These are phyloP conservation scores for Struthidea cinerea DNA, from an alignment of 2,113 vertebrate genomes.

Conservation along the genomic window DNA sequence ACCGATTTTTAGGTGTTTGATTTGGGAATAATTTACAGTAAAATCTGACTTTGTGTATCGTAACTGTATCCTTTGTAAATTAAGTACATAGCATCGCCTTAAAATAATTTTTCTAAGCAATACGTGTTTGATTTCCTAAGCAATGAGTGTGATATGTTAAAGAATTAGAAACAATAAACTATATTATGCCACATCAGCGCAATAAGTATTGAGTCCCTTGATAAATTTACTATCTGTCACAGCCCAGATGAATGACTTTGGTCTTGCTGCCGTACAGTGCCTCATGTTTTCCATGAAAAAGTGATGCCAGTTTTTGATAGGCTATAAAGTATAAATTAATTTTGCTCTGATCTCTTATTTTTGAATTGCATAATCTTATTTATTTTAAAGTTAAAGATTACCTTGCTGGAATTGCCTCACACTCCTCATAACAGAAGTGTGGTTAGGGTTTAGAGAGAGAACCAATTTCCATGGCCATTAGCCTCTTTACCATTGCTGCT, in stretches of 20 bases:
- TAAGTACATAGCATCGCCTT: slow-evolving; percentile 33
- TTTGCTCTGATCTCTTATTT: background rate
- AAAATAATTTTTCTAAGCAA: slow-evolving; percentile 57
- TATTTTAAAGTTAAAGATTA: background rate
- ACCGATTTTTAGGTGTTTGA: slow-evolving; percentile 44
- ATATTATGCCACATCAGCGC: background rate
- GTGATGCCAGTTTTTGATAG: background rate
- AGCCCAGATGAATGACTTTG: slow-evolving; percentile 26
- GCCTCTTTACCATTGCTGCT: background rate
- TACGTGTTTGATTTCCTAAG: slow-evolving; percentile 15
- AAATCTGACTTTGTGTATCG: background rate
- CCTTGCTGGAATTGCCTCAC: background rate
- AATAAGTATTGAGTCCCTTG: slow-evolving; percentile 44
- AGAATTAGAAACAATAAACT: slow-evolving; percentile 62
- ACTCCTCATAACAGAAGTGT: background rate
- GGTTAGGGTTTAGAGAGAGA: background rate
- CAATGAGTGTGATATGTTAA: slow-evolving; percentile 20
- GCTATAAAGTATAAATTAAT: background rate
- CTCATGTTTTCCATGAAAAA: background rate
- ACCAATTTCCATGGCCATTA: background rate
- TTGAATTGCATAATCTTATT: background rate
- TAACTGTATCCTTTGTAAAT: slow-evolving; percentile 31
- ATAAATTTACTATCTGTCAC: slow-evolving; percentile 48
- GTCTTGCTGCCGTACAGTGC: background rate
- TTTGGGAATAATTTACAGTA: slow-evolving; percentile 59